phyloP scores from a whole-genome alignment of 1,140 invertebrate genomes.

The Drosophila aff. region DNA sequence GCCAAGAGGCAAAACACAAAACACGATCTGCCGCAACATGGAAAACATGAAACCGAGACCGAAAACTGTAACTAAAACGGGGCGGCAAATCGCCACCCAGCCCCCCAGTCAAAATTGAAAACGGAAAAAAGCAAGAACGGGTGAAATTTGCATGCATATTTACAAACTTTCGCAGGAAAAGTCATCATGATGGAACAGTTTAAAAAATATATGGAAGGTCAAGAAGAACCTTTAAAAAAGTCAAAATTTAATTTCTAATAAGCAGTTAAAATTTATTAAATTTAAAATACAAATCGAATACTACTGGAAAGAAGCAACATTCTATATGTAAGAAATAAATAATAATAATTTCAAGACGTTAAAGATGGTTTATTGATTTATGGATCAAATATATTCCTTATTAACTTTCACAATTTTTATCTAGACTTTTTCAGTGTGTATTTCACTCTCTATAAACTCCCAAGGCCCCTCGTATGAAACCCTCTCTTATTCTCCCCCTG shows the following conservation, averaged over 20 bases:
- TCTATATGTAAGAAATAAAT: too few species aligned
- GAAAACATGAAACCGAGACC: constrained; percentile 79
- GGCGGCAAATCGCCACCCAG: constrained; percentile 17
- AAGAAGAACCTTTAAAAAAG: too few species aligned
- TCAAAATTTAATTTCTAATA: too few species aligned
- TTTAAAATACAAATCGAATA: too few species aligned
- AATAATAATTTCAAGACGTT: not conserved
- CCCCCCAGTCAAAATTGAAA: constrained; percentile 67
- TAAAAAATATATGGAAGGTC: not conserved
- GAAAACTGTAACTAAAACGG: constrained; percentile 81
- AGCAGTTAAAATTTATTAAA: too few species aligned
- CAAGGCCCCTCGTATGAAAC: not conserved
- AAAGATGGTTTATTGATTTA: not conserved
- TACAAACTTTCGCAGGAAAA: constrained; percentile 71
- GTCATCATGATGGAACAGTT: constrained; percentile 45
- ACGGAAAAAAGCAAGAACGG: constrained; percentile 34
- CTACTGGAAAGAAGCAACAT: too few species aligned
- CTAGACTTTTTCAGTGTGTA: not conserved
- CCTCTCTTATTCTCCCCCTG: constrained; percentile 1
- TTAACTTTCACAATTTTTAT: too few species aligned
- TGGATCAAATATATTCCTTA: not conserved
- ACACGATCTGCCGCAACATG: constrained; percentile 65
- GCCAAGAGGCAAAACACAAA: constrained; percentile 58
- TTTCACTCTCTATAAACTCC: not conserved
- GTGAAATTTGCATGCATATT: constrained; percentile 81